Base-by-base conservation (phyloP, 2,797 vertebrate species). In the Diplodus puntazzo region DNA sequence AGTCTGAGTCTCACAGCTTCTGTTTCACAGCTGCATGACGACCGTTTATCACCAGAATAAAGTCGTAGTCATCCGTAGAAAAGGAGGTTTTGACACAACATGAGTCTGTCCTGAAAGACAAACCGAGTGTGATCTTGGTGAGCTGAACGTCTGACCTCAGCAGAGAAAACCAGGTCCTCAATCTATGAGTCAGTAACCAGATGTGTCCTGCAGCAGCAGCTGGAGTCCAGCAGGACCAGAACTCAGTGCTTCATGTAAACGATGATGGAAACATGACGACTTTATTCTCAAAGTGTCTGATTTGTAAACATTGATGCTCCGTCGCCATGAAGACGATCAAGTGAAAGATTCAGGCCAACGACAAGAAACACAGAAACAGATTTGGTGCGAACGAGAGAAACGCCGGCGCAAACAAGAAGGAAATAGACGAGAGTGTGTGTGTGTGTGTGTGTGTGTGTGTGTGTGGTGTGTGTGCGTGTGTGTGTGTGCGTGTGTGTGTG, bases 391-490 rank as follows among this genome's bases (percentile, higher is more conserved):
- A 27, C 5, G 27, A 71, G 69, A 39, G 55, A 65, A 70, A 69
- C 20, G 39, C 18, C 14, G 45, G 45, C 42, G 54, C 42, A 53
- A 75, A 67, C 11, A 16, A 64, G 72, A 48, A 70, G 52, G 42
- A 80, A 75, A 75, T 7, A 59, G 49, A 74, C 6, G 34, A 62
- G 63, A 78, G 21, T 39, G 11, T 16, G 27, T 42, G 13, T 57
- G 12, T 21, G 54, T 49, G 65, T 34, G n/a, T 53, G 20, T 21
- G 11, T 18, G 46, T 18, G 46, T 49, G n/a, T 14, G 53, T 54
- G 53, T 54, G 53, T 14, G 53, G 53, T 25, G 53, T 52, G 39
- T 48, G 39, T 23, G 65, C 25, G 25, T 54, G 53, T 23, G 46
- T 30, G 27, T 20, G 57, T 58, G 57, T 39, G 54, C 52, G 42